These are phyloP conservation scores for Mormoops blainvillei DNA, from an alignment of 2,113 vertebrate species.

Conservation along the genomic window DNA sequence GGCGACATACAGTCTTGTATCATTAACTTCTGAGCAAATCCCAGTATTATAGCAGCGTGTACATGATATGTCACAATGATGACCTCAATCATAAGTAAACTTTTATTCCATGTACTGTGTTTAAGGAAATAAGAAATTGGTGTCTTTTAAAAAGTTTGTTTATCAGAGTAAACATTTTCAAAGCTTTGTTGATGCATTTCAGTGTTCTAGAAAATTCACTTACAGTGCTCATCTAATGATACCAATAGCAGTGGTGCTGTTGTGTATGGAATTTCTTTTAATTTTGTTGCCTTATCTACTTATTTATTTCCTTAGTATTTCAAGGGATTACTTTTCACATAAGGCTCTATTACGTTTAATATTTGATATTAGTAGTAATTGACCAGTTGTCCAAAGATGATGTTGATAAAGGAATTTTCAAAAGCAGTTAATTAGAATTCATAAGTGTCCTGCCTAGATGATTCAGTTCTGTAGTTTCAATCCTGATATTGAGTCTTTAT, in stretches of 20 bases:
- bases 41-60: not conserved
- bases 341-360: not conserved
- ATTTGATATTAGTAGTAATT: not conserved
- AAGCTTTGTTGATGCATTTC: not conserved
- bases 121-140: constrained; percentile 25
- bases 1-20: not conserved
- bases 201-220: constrained; percentile 19
- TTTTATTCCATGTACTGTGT: not conserved
- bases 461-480: not conserved
- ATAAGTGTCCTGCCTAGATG: not conserved
- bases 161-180: not conserved
- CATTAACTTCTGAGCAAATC: not conserved
- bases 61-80: not conserved
- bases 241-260: not conserved
- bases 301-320: not conserved
- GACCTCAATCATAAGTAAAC: not conserved
- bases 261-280: not conserved
- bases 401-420: not conserved
- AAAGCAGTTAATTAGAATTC: not conserved
- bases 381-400: not conserved
- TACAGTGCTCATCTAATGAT: not conserved
- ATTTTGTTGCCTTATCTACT: not conserved
- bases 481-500: not conserved
- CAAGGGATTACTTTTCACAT: not conserved
- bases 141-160: constrained; percentile 13